These are phyloP conservation scores for Hyles vespertilio DNA, from an alignment of 1,140 invertebrate species.

Conservation along the genomic window DNA sequence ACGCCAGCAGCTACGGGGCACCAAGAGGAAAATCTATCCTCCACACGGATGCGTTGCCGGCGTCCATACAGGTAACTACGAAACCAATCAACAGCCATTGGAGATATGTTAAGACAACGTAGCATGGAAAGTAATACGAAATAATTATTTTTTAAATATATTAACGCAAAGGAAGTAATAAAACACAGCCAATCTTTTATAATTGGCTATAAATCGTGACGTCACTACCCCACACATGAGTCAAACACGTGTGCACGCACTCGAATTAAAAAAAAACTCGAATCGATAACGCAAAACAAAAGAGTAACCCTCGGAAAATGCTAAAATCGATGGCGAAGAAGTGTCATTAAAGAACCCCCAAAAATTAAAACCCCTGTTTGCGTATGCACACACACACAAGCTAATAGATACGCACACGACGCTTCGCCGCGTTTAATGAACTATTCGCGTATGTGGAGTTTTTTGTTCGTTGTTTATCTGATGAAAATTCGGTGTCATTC, in stretches of 20 bases:
- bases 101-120: no score
- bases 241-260: constrained; percentile 41
- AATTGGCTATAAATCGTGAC: background rate
- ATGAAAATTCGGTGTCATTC: constrained; percentile 12
- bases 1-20: no score
- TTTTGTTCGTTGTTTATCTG: constrained; percentile 6
- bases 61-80: no score
- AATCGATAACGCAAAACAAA: constrained; percentile 71
- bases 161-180: no score
- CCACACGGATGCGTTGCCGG: no score
- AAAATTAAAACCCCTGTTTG: constrained; percentile 69
- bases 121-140: no score
- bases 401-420: constrained; percentile 41
- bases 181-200: no score
- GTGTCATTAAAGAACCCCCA: constrained; percentile 75
- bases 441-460: constrained; percentile 34
- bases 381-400: constrained; percentile 42
- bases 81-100: no score
- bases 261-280: constrained; percentile 41
- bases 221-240: constrained; percentile 17
- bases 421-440: constrained; percentile 45
- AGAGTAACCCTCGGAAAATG: constrained; percentile 65
- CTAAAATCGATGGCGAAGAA: constrained; percentile 73
- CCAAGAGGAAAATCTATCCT: no score
- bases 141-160: no score